These are phyloP conservation scores for Hetaerina titia DNA, from an alignment of 2,888 invertebrate species.

Conservation along the genomic window DNA sequence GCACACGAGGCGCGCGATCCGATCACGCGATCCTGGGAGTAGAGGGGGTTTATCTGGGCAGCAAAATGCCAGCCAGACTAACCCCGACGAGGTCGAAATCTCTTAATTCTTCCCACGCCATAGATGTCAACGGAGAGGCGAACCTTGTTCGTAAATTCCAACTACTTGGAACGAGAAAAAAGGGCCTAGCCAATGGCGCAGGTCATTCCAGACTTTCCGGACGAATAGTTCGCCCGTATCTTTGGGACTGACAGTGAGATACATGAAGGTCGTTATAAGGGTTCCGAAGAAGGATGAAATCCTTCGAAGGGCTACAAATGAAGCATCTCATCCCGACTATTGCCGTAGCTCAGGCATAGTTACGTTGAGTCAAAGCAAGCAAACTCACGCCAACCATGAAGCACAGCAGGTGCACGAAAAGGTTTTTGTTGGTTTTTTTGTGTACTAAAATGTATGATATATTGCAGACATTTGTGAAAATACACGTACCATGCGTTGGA, in stretches of 20 bases:
- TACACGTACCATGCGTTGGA: too few species aligned
- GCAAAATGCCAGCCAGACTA: neutral
- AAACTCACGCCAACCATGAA: neutral
- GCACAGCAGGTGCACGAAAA: neutral
- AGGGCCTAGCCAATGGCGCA: neutral
- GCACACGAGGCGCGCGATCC: neutral
- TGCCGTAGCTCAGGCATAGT: neutral
- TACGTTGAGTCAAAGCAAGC: neutral
- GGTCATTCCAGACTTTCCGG: neutral
- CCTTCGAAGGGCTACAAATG: slow-evolving; percentile 1
- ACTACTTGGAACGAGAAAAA: neutral
- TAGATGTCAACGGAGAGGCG: neutral
- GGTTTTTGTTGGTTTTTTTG: too few species aligned
- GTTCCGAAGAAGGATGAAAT: slow-evolving; percentile 32
- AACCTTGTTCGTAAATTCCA: neutral
- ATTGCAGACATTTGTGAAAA: too few species aligned
- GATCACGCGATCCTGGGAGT: neutral
- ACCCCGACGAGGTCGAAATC: neutral
- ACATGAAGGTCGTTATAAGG: slow-evolving; percentile 15
- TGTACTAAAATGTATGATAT: too few species aligned
- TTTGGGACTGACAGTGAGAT: slow-evolving; percentile 22
- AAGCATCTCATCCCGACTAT: neutral
- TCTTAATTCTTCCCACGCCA: neutral
- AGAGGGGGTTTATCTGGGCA: neutral
- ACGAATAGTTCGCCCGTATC: neutral